Conservation (phyloP, 2,113 vertebrate species). For the Chinchilla lanigera region DNA sequence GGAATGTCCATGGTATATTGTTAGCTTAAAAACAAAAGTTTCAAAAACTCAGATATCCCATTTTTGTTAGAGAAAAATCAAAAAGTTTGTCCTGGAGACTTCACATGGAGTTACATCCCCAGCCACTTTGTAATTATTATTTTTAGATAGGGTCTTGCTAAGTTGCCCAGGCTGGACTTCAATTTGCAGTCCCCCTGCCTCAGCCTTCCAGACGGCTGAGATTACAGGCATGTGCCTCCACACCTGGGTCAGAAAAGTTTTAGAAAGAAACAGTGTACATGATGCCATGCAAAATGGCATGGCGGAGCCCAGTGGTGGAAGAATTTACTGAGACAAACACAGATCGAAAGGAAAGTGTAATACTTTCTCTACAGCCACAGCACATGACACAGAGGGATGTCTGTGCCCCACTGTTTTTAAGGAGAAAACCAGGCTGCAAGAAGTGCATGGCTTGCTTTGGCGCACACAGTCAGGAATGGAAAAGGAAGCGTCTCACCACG, state of each 20-base stretch:
- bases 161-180: background rate
- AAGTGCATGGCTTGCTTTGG: background rate
- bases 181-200: background rate
- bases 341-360: background rate
- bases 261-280: background rate
- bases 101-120: background rate
- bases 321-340: background rate
- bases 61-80: slow-evolving; percentile 23
- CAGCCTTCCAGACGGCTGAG: background rate
- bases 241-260: background rate
- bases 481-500: background rate
- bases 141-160: background rate
- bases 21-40: background rate
- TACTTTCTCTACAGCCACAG: background rate
- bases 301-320: background rate
- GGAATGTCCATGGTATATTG: background rate
- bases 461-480: background rate
- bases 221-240: background rate
- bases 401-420: background rate
- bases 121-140: background rate
- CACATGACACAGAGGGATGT: background rate
- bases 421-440: background rate
- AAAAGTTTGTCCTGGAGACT: background rate
- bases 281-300: background rate
- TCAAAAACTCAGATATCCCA: slow-evolving; percentile 10